These are phyloP conservation scores for Oplegnathus fasciatus DNA, from an alignment of 2,113 vertebrate species.

Conservation along the genomic window DNA sequence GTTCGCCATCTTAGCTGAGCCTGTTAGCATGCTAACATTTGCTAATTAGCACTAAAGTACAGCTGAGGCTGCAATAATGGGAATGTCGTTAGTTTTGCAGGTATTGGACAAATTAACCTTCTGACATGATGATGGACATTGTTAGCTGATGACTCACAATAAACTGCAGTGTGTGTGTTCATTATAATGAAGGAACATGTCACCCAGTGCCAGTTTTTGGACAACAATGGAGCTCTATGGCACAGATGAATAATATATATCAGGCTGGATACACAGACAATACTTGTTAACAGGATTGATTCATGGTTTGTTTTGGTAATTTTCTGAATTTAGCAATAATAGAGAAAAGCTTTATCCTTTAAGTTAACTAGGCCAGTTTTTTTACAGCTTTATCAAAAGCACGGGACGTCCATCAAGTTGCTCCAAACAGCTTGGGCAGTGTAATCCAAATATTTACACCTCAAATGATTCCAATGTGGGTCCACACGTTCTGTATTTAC, in stretches of 20 bases:
- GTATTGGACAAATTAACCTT: not conserved
- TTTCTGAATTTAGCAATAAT: not conserved
- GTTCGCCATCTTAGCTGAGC: not conserved
- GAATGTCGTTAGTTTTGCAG: not conserved
- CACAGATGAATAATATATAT: not conserved
- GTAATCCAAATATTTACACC: conserved; percentile 20
- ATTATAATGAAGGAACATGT: not conserved
- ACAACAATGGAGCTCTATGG: conserved; percentile 4
- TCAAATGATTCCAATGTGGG: not conserved
- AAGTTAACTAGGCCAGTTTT: not conserved
- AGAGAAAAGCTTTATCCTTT: not conserved
- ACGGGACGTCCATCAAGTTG: not conserved
- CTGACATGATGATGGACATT: not conserved
- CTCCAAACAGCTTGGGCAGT: not conserved
- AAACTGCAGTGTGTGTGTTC: not conserved
- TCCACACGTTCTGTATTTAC: conserved; percentile 8
- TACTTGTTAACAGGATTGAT: not conserved
- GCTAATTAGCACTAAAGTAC: not conserved
- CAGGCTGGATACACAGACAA: not conserved
- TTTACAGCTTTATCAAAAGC: not conserved
- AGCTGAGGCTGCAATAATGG: not conserved
- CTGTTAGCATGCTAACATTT: not conserved
- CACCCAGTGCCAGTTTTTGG: not conserved
- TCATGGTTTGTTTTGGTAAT: not conserved
- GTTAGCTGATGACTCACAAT: not conserved